Percentiles rank a stretch among this genome's conserved stretches.
These are phyloP conservation scores for Nematopogon swammerdamellus DNA, from an alignment of 2,888 invertebrate genomes.

Conservation along the genomic window DNA sequence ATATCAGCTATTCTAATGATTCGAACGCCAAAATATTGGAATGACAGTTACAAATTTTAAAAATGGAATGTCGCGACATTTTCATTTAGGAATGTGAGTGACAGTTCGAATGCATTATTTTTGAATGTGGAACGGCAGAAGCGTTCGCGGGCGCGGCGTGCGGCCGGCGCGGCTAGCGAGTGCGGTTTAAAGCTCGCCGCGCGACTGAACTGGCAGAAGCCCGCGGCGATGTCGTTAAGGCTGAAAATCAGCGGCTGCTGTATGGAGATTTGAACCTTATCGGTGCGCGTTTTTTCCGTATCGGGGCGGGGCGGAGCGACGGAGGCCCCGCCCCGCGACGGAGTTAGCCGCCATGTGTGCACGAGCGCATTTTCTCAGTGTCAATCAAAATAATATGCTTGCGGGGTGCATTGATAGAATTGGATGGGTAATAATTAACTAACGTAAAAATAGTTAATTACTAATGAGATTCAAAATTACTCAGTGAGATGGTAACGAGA, in stretches of 20 bases:
- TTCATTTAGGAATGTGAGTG: not conserved
- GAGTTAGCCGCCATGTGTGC: slow-evolving; percentile 36
- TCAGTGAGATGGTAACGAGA: too few relatives aligned
- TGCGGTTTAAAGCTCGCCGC: slow-evolving; percentile 38
- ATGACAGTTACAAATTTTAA: slow-evolving; percentile 1
- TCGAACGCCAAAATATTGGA: slow-evolving; percentile 11
- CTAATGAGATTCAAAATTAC: too few relatives aligned
- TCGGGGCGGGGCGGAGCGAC: slow-evolving; percentile 31
- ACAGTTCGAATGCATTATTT: not conserved
- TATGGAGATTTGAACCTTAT: slow-evolving; percentile 51
- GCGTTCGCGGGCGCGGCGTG: slow-evolving; percentile 24
- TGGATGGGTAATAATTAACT: too few relatives aligned
- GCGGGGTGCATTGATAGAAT: too few relatives aligned
- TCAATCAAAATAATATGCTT: not conserved
- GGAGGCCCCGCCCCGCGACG: slow-evolving; percentile 30
- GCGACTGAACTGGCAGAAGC: slow-evolving; percentile 8
- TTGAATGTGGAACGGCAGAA: not conserved
- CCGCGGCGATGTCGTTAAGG: slow-evolving; percentile 36
- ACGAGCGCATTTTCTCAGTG: not conserved
- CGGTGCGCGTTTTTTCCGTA: slow-evolving; percentile 21
- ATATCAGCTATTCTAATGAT: slow-evolving; percentile 11
- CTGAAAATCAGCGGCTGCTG: slow-evolving; percentile 39
- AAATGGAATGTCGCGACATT: not conserved
- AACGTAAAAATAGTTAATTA: too few relatives aligned
- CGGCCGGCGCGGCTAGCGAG: slow-evolving; percentile 37